These are phyloP conservation scores for Eupithecia pulchellata DNA, from an alignment of 2,888 invertebrate species.

Conservation along the genomic window DNA sequence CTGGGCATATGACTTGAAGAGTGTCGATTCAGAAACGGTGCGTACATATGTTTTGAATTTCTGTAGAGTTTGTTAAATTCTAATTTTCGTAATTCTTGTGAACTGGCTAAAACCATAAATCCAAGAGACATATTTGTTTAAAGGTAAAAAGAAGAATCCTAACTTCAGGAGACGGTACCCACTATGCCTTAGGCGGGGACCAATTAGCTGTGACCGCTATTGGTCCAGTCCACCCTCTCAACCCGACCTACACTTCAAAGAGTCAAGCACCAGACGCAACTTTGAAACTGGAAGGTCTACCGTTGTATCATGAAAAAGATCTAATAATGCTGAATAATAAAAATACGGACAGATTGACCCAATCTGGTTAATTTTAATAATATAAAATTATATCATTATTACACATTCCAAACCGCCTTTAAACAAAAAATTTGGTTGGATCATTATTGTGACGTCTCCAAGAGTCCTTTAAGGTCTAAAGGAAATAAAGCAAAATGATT, in stretches of 20 bases:
- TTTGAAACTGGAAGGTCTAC: conserved; percentile 67
- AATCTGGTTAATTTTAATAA: conserved; percentile 16
- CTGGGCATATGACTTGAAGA: conserved; percentile 87
- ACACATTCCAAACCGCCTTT: background rate
- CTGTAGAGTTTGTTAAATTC: background rate
- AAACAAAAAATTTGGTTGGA: background rate
- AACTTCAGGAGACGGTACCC: conserved; percentile 88
- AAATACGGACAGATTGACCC: conserved; percentile 10
- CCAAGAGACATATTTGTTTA: conserved; percentile 6
- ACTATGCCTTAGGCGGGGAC: conserved; percentile 79
- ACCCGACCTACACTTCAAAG: conserved; percentile 68
- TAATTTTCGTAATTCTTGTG: background rate
- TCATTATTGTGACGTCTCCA: too few species aligned
- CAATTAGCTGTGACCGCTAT: conserved; percentile 63
- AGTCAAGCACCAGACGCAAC: conserved; percentile 59
- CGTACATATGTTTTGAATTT: background rate
- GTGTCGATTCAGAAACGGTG: conserved; percentile 71
- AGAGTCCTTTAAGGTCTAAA: too few species aligned
- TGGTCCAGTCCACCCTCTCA: conserved; percentile 72
- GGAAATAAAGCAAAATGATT: too few species aligned
- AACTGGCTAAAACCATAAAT: background rate
- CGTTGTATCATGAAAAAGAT: conserved; percentile 70
- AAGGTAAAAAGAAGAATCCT: conserved; percentile 84
- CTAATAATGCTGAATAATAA: conserved; percentile 46
- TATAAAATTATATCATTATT: background rate